Percentiles rank a stretch among this genome's conserved stretches.
phyloP scores from a whole-genome alignment of 2,113 vertebrate genomes.

The Poecile atricapillus region DNA sequence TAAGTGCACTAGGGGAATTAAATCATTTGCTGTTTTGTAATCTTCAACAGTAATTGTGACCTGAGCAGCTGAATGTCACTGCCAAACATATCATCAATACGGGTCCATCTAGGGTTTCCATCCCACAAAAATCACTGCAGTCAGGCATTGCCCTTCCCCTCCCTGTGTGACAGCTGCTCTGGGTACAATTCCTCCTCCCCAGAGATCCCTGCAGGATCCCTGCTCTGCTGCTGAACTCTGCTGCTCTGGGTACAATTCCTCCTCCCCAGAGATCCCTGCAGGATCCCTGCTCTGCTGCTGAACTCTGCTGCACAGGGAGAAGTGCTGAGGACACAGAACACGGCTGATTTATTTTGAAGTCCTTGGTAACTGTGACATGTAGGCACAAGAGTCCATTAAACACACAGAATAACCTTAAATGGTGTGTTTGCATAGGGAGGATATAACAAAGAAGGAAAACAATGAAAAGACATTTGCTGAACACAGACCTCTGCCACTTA shows the following conservation, averaged over 20 bases:
- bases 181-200: rapidly evolving
- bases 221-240: rapidly evolving
- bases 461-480: neutral
- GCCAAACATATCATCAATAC: rapidly evolving
- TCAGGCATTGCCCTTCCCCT: rapidly evolving
- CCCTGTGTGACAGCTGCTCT: rapidly evolving
- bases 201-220: neutral
- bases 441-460: neutral
- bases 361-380: neutral
- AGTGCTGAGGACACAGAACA: rapidly evolving
- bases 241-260: rapidly evolving
- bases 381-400: neutral
- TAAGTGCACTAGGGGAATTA: neutral
- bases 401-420: neutral
- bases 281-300: rapidly evolving
- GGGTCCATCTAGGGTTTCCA: rapidly evolving
- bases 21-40: neutral
- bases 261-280: neutral
- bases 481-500: neutral
- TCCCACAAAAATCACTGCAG: rapidly evolving
- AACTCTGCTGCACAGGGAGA: rapidly evolving
- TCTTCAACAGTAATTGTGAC: neutral
- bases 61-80: neutral
- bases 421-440: neutral
- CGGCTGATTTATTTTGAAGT: neutral